Percentiles rank a stretch among this genome's conserved stretches.
Evolutionary conservation across 2,113 vertebrate genomes (phyloP).

Genomic region (Nothoprocta perdicaria): DNA sequence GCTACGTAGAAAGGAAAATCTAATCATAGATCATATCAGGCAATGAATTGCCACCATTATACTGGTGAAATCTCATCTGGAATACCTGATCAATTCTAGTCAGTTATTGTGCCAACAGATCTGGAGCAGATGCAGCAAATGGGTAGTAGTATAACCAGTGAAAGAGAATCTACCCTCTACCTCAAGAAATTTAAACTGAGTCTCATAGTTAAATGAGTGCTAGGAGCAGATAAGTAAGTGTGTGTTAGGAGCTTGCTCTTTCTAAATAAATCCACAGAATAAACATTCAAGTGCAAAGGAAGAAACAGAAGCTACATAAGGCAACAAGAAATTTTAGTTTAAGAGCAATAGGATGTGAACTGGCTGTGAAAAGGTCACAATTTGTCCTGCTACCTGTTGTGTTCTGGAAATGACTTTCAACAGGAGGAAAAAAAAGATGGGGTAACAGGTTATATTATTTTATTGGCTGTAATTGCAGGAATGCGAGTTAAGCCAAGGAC

Average conservation of each 20-base stretch:
- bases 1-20: conserved; percentile 8
- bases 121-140: rapidly evolving
- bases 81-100: not conserved
- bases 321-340: not conserved
- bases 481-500: not conserved
- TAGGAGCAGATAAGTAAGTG: not conserved
- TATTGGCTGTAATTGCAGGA: not conserved
- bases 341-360: not conserved
- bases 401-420: not conserved
- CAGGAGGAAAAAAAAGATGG: not conserved
- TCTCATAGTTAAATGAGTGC: not conserved
- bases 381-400: not conserved
- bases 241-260: not conserved
- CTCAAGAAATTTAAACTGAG: rapidly evolving
- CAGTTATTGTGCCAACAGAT: not conserved
- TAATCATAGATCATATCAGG: not conserved
- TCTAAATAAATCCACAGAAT: not conserved
- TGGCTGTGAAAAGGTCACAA: not conserved
- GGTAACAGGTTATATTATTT: not conserved
- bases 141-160: not conserved
- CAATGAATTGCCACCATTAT: not conserved
- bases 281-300: rapidly evolving
- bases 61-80: not conserved
- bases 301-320: not conserved
- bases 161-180: not conserved